Percentiles rank a stretch among this genome's conserved stretches.
Evolutionary conservation across 2,888 invertebrate species (phyloP).

Genomic region (Epinotia demarniana): DNA sequence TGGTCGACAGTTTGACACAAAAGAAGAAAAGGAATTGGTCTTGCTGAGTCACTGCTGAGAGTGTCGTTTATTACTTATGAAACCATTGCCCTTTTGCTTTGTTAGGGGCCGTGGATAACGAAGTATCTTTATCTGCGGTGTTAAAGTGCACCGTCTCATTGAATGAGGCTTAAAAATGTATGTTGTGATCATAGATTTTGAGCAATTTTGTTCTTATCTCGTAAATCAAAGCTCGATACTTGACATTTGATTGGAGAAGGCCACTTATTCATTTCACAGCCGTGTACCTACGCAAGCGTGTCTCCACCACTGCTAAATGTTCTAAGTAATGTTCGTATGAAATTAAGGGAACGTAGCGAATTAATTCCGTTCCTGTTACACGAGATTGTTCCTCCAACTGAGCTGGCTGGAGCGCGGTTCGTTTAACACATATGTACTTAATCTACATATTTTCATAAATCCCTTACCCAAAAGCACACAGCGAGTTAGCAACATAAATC

Average conservation of each 20-base stretch:
- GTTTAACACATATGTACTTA: slow-evolving; percentile 43
- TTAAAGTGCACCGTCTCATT: no score
- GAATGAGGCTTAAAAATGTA: no score
- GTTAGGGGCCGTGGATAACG: neutral
- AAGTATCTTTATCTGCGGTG: neutral
- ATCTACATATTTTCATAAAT: slow-evolving; percentile 57
- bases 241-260: neutral
- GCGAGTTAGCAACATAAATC: slow-evolving; percentile 56
- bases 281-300: neutral
- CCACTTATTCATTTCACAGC: neutral
- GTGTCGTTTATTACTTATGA: neutral
- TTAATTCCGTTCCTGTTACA: slow-evolving; percentile 11
- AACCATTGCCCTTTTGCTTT: neutral
- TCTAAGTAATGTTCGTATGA: neutral
- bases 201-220: neutral
- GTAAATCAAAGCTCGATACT: neutral
- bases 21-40: slow-evolving; percentile 26
- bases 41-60: neutral
- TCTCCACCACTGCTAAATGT: neutral
- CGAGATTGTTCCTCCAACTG: slow-evolving; percentile 4
- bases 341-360: slow-evolving; percentile 7
- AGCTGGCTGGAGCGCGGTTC: slow-evolving; percentile 11
- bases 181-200: no score
- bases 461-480: slow-evolving; percentile 49
- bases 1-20: slow-evolving; percentile 28